Conservation (phyloP, 1,140 invertebrate species). For the Cecropterus lyciades region DNA sequence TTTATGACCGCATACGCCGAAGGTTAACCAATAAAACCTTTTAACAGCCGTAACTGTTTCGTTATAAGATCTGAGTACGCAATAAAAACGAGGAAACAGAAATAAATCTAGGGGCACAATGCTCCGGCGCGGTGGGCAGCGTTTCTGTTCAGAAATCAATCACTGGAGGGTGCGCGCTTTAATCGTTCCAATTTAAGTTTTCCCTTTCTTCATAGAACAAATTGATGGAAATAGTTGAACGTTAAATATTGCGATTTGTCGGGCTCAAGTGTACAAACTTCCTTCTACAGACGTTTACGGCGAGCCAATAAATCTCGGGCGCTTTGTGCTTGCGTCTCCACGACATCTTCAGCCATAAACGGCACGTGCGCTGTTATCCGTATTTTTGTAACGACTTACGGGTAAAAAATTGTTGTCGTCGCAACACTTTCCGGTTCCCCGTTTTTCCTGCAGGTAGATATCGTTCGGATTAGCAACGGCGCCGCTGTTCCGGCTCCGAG, state of each 20-base stretch:
- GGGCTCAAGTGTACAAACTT: slow-evolving; percentile 63
- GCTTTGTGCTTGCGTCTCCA: slow-evolving; percentile 63
- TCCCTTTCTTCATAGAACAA: slow-evolving; percentile 67
- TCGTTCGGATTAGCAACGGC: slow-evolving; percentile 49
- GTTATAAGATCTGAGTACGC: slow-evolving; percentile 83
- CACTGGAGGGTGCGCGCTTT: slow-evolving; percentile 61
- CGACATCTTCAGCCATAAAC: slow-evolving; percentile 69
- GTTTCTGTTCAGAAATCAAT: slow-evolving; percentile 70
- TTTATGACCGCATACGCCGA: slow-evolving; percentile 80
- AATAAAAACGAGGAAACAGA: slow-evolving; percentile 82
- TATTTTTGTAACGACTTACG: slow-evolving; percentile 68
- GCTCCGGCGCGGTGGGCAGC: slow-evolving; percentile 46
- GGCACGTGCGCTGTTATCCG: slow-evolving; percentile 69
- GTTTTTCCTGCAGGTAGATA: slow-evolving; percentile 52
- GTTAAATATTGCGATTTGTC: slow-evolving; percentile 72
- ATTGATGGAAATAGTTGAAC: slow-evolving; percentile 72
- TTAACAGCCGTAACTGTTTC: slow-evolving; percentile 84
- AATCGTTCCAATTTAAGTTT: slow-evolving; percentile 79
- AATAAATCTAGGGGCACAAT: slow-evolving; percentile 81
- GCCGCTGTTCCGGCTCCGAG: slow-evolving; percentile 47
- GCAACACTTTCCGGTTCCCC: slow-evolving; percentile 52
- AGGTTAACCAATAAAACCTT: slow-evolving; percentile 84
- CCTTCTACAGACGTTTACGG: slow-evolving; percentile 62
- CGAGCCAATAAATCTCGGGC: slow-evolving; percentile 68
- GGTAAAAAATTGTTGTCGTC: slow-evolving; percentile 66